These are phyloP conservation scores for Drosophila mayaguana DNA, from an alignment of 2,888 invertebrate genomes.

Conservation along the genomic window DNA sequence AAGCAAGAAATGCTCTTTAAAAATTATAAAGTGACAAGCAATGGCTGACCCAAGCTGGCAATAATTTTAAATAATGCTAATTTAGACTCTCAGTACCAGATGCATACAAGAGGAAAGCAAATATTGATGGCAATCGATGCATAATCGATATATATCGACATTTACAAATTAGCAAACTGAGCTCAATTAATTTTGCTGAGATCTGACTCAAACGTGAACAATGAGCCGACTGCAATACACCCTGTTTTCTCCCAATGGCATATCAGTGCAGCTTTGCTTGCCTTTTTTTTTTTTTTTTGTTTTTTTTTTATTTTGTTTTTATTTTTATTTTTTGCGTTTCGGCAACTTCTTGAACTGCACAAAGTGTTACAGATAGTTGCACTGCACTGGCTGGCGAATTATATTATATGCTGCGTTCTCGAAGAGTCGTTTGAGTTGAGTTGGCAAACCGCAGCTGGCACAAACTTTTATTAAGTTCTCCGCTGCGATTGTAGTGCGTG, in stretches of 20 bases:
- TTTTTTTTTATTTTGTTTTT: neutral
- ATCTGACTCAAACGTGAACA: neutral
- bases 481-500: slow-evolving; percentile 31
- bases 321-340: neutral
- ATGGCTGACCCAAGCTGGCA: no score
- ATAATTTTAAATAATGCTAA: no score
- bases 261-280: neutral
- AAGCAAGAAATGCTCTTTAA: no score
- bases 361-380: neutral
- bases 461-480: slow-evolving; percentile 41
- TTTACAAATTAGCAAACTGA: neutral
- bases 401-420: slow-evolving; percentile 7
- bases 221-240: neutral
- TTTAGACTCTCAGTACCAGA: no score
- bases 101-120: neutral
- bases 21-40: no score
- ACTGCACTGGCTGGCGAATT: neutral
- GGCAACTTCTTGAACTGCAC: slow-evolving; percentile 2
- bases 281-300: neutral
- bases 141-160: neutral
- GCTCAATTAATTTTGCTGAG: neutral
- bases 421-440: slow-evolving; percentile 5
- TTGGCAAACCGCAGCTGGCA: slow-evolving; percentile 8
- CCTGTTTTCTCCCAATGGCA: neutral
- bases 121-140: neutral